A percentile compares a stretch with the other conserved stretches of the same genome.
Evolutionary conservation across 2,797 vertebrate genomes (phyloP).

Genomic region (Pelodytes ibericus): DNA sequence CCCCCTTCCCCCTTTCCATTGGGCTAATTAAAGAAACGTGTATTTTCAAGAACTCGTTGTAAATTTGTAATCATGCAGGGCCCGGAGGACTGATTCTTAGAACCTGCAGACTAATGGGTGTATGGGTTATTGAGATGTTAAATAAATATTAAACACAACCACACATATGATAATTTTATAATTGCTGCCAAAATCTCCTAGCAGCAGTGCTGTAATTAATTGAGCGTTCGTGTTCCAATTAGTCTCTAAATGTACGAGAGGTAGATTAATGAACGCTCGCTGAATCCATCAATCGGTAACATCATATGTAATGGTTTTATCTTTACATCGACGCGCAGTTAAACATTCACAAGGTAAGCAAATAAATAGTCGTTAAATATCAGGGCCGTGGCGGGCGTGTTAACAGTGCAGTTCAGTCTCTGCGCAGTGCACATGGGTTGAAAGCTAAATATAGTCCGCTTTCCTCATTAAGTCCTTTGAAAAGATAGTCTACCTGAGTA

Average conservation of each 20-base stretch:
- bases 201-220: conserved; percentile 48
- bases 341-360: background rate
- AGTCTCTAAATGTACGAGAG: conserved; percentile 44
- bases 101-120: too few relatives aligned
- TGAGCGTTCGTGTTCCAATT: conserved; percentile 49
- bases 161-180: conserved; percentile 29
- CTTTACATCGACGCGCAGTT: conserved; percentile 1
- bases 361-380: background rate
- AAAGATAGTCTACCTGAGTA: too few relatives aligned
- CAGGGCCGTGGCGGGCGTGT: too few relatives aligned
- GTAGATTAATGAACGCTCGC: conserved; percentile 36
- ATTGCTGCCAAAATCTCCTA: conserved; percentile 34
- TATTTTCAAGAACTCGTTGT: too few relatives aligned
- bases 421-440: too few relatives aligned
- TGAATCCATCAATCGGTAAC: conserved; percentile 45
- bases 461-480: too few relatives aligned
- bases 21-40: too few relatives aligned
- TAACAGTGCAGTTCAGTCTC: too few relatives aligned
- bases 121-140: background rate
- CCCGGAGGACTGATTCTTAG: too few relatives aligned
- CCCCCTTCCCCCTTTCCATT: too few relatives aligned
- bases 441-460: too few relatives aligned
- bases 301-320: conserved; percentile 33
- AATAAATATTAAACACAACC: background rate
- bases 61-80: too few relatives aligned